A percentile compares a stretch with the other conserved stretches of the same genome.
phyloP scores from a whole-genome alignment of 2,113 vertebrate species.

The Connochaetes taurinus region DNA sequence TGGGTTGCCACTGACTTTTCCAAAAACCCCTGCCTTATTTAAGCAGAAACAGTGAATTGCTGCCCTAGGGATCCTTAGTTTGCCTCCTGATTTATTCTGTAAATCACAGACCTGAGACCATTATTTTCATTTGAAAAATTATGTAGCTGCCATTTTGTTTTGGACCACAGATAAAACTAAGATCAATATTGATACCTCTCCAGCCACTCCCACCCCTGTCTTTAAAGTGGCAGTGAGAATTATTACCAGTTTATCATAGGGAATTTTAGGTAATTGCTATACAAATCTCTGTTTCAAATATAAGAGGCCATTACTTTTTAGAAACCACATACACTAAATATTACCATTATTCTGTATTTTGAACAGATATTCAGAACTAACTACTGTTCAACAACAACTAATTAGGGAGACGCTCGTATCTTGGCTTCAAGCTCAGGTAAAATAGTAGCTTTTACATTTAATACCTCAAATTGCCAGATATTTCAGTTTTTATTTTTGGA shows the following conservation, averaged over 20 bases:
- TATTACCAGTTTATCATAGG: background rate
- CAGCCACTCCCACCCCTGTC: background rate
- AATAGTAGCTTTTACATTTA: background rate
- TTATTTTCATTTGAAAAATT: background rate
- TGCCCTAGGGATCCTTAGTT: background rate
- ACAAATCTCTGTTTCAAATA: background rate
- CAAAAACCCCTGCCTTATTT: background rate
- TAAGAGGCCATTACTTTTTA: background rate
- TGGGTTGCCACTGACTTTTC: background rate
- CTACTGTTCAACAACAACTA: constrained; percentile 90
- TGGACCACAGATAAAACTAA: background rate
- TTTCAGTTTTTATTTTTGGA: background rate
- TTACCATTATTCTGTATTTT: constrained; percentile 65
- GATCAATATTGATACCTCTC: background rate
- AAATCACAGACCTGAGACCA: background rate
- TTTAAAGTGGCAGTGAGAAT: background rate
- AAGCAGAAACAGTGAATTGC: background rate
- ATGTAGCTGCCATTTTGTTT: background rate
- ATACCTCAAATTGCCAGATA: background rate
- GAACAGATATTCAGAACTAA: constrained; percentile 89
- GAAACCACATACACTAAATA: background rate
- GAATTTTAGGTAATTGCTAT: background rate
- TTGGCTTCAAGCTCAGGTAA: constrained; percentile 96
- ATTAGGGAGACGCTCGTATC: constrained; percentile 96
- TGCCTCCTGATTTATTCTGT: background rate